phyloP scores from a whole-genome alignment of 1,140 invertebrate species.

The Stenopsyche tienmushanensis region DNA sequence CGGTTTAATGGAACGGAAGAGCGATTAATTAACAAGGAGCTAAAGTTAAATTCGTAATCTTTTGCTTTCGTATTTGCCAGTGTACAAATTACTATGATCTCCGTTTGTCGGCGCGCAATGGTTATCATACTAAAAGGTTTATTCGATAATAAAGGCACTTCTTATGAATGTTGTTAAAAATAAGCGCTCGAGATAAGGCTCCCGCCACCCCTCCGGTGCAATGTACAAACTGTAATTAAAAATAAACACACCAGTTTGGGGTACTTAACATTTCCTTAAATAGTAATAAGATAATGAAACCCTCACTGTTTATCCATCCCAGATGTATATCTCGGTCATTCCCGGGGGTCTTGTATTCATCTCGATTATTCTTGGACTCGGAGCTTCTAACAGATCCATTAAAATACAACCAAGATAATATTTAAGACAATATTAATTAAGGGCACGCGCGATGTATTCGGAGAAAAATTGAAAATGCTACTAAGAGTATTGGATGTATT shows the following conservation, averaged over 20 bases:
- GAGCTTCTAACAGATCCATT: too few relatives aligned
- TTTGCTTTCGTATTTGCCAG: not conserved
- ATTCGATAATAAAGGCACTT: not conserved
- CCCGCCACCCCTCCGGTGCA: not conserved
- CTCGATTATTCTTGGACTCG: too few relatives aligned
- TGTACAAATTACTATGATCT: not conserved
- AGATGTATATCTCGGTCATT: too few relatives aligned
- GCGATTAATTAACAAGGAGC: not conserved
- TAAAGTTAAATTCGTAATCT: not conserved
- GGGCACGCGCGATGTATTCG: too few relatives aligned
- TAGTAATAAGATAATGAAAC: slow-evolving; percentile 31
- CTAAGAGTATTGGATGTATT: too few relatives aligned
- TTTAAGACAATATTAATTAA: too few relatives aligned
- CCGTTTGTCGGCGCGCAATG: not conserved
- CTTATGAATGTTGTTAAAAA: not conserved
- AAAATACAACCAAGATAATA: too few relatives aligned
- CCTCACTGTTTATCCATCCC: not conserved
- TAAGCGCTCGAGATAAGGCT: not conserved
- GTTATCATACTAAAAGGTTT: not conserved
- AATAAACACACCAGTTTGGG: slow-evolving; percentile 26
- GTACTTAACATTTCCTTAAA: slow-evolving; percentile 22
- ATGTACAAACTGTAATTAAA: slow-evolving; percentile 31
- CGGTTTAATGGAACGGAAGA: not conserved
- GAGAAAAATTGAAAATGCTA: too few relatives aligned
- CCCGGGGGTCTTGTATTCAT: too few relatives aligned